Base-by-base conservation (phyloP, 2,888 invertebrate genomes). In the Scaptomyza polygonia region DNA sequence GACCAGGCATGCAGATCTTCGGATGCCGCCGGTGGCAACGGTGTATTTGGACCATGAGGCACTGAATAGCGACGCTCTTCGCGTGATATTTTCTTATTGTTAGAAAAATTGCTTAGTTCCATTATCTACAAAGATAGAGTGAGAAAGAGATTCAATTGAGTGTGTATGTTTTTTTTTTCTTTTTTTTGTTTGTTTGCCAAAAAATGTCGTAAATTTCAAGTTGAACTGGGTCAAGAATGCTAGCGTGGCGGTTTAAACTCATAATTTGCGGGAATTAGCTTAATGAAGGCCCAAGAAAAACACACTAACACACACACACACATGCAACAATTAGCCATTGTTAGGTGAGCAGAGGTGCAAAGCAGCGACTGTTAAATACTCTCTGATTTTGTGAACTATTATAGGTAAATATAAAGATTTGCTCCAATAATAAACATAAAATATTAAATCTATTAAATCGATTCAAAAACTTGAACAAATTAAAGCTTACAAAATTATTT, bases 1-100 rank as follows among this genome's bases (percentile, higher is more conserved):
- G 97, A 97, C 98, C 98, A 98, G 66, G 98, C 98, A 91, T 98
- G 98, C 67, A 98, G 93, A 91, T 98, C 98, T 91, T 98, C 97
- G 53, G 96, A 96, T 81, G 97, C 96, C 90, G 96, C 96, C 71
- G 96, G 94, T 65, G 95, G 95, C 73, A 91, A 91, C 90, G 93
- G 95, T 72, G 94, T 93, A 84, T 94, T 94, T 62, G 96, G 95
- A 91, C 96, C 95, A 80, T 96, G 96, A 29, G 97, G 97, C 90
- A 97, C 96, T 55, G 97, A 97, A 93, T 97, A 97, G 90, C 97
- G 94, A 86, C 97, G 93, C 92, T 97, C 97, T 81, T 93, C 94
- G 83, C 94, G 93, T 79, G 93, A 91, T 86, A 92, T 88, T 86
- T 91, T 91, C 79, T 91, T 90, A 47, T 83, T 88, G 67, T 81